phyloP scores from a whole-genome alignment of 2,888 invertebrate species.

The Microctonus brassicae region DNA sequence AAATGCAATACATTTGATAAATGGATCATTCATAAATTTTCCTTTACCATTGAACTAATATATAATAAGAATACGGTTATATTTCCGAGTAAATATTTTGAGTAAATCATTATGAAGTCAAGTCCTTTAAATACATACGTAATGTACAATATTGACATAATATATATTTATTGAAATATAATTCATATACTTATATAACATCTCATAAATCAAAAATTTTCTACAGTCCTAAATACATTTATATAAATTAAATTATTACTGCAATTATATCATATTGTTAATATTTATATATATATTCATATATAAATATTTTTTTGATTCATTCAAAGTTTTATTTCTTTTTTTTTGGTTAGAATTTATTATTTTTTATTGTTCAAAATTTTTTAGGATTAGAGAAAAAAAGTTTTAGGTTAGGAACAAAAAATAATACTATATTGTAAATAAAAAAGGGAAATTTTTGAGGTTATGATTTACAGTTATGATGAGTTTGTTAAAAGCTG shows the following conservation, averaged over 20 bases:
- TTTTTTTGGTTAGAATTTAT: no score
- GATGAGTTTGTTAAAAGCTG: not conserved
- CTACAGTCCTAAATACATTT: no score
- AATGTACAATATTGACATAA: not conserved
- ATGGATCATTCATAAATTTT: not conserved
- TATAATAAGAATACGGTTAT: not conserved
- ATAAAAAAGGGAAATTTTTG: no score
- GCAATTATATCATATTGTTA: no score
- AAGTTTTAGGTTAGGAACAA: no score
- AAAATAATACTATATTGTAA: no score
- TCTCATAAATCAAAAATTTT: not conserved
- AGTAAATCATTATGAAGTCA: not conserved
- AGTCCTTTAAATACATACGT: constrained; percentile 14
- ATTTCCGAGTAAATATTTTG: not conserved
- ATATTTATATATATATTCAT: no score
- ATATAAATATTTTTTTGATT: no score
- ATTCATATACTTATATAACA: not conserved
- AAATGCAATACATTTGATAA: not conserved
- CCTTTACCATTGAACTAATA: not conserved
- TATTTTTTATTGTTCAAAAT: not conserved
- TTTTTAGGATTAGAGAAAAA: no score
- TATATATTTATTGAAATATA: not conserved
- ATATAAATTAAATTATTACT: no score
- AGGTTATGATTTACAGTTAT: constrained; percentile 26
- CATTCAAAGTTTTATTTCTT: no score